Base-by-base conservation (phyloP, 2,888 invertebrate genomes). In the Odontothrips loti region DNA sequence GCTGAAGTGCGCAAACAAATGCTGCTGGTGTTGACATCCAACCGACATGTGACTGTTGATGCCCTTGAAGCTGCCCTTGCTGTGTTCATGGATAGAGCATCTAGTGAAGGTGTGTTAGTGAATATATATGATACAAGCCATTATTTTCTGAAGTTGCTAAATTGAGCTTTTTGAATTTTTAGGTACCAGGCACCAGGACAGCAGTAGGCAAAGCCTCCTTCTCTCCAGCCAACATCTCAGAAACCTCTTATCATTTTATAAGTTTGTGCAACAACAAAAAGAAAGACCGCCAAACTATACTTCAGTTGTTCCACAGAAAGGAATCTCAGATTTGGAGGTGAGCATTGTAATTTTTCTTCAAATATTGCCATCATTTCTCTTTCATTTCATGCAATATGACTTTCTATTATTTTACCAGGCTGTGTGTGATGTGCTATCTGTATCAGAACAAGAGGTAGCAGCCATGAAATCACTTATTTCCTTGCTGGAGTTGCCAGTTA, bases 1-100 rank as follows among this genome's bases (percentile, higher is more conserved):
- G 87, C 90, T 79, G 94, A 94, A 85, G 89, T 94, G 78, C 91
- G 92, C 82, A 89, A 91, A 82, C 93, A 94, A 86, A 92, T 91
- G 81, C 85, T 95, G 80, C 94, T 95, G 86, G 90, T 93, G 88
- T 86, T 95, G 83, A 88, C 91, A 80, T 90, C 89, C 82, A 92
- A 91, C 85, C 92, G 91, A 86, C 90, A 91, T 83, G 88, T 92
- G 63, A 89, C 91, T 17, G 91, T 92, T 0, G 90, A 91, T 84
- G 88, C 92, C 79, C 87, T 94, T 43, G 88, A 91, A 82, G 86
- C 87, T 86, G 90, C 86, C 84, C 89, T 87, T 15, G 83, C 83
- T 80, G 82, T 87, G 83, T 89, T 90, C 82, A 82, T 86, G 47
- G 87, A 88, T 58, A 86, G 81, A 81, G 58, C 34, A n/a, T 80